phyloP scores from a whole-genome alignment of 2,113 vertebrate genomes.

The Andinoacara biseriatus region DNA sequence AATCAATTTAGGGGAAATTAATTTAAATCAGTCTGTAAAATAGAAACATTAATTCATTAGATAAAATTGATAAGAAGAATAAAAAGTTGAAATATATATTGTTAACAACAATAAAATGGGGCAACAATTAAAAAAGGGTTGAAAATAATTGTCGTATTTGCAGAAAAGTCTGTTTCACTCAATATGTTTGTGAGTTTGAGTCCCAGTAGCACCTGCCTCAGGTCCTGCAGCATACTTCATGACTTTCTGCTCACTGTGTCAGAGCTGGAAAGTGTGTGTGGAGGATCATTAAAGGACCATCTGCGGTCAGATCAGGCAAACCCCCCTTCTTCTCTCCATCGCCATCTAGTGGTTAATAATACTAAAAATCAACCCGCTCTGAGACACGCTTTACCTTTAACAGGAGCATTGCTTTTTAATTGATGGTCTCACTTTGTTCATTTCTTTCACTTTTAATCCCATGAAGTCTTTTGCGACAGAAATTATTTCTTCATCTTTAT shows the following conservation, averaged over 20 bases:
- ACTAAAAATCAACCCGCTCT: background rate
- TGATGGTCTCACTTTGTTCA: background rate
- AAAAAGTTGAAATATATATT: background rate
- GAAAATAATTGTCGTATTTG: too few species aligned
- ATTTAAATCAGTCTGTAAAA: background rate
- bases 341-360: conserved; percentile 76
- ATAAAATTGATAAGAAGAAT: background rate
- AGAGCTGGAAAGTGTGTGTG: background rate
- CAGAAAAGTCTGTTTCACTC: too few species aligned
- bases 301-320: conserved; percentile 28
- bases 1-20: background rate
- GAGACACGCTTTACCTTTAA: background rate
- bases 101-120: background rate
- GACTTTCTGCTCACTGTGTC: background rate
- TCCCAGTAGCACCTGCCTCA: background rate
- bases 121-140: too few species aligned
- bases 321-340: conserved; percentile 58
- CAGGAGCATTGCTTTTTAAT: background rate
- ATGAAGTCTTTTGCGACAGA: background rate
- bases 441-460: conserved; percentile 4
- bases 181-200: background rate
- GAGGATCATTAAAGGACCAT: background rate
- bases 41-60: background rate
- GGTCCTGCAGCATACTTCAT: background rate
- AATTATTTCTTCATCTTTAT: background rate